phyloP scores from a whole-genome alignment of 30 jellyfish, hydroid and myxozoan species.

The Haliclystus octoradiatus region DNA sequence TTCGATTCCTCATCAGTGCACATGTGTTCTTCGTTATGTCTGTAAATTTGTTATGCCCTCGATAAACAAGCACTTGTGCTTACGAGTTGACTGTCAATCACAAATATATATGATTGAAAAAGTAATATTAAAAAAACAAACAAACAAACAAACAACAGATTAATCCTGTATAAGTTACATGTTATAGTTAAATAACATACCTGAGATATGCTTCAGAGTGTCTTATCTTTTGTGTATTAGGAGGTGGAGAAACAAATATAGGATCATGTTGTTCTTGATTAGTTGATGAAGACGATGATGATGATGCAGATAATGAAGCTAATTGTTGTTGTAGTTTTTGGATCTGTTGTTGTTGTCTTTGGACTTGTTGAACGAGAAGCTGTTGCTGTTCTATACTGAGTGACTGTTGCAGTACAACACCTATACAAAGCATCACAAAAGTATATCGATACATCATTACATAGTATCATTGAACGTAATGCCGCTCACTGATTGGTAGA shows the following conservation, averaged over 20 bases:
- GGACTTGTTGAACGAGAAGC: constrained; percentile 58
- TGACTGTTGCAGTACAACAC: constrained; percentile 47
- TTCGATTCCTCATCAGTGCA: too few species aligned
- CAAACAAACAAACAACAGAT: neutral
- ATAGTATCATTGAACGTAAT: too few species aligned
- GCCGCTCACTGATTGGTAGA: too few species aligned
- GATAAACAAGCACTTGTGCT: too few species aligned
- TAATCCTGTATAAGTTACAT: neutral
- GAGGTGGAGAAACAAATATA: constrained; percentile 63
- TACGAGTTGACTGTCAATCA: too few species aligned
- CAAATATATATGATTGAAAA: too few species aligned
- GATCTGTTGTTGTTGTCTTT: constrained; percentile 85
- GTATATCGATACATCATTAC: too few species aligned
- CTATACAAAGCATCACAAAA: constrained; percentile 1
- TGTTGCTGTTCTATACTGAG: constrained; percentile 80
- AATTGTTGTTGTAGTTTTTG: constrained; percentile 19
- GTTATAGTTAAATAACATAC: constrained; percentile 16
- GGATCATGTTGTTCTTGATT: constrained; percentile 37
- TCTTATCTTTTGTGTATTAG: constrained; percentile 60
- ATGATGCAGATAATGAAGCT: constrained; percentile 51
- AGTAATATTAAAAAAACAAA: neutral
- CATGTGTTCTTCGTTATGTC: too few species aligned
- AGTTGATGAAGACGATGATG: constrained; percentile 38
- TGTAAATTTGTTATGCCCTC: too few species aligned
- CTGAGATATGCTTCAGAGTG: constrained; percentile 87